These are phyloP conservation scores for Varanus komodoensis DNA, from an alignment of 2,113 vertebrate genomes.

Conservation along the genomic window DNA sequence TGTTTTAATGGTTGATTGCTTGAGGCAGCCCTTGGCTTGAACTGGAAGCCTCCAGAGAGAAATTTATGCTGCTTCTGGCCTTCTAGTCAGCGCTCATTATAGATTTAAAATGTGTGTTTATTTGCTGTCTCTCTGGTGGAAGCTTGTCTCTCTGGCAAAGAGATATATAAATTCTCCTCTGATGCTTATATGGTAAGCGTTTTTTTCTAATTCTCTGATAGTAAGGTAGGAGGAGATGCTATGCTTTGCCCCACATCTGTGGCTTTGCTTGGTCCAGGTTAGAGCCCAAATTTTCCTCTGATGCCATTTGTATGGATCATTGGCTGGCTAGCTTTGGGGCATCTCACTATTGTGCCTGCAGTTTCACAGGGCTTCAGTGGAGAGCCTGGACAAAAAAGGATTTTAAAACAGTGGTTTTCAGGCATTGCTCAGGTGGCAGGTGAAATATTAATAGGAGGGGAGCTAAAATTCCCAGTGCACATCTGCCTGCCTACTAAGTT, in stretches of 20 bases:
- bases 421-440: neutral
- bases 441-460: conserved; percentile 20
- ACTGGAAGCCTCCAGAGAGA: conserved; percentile 73
- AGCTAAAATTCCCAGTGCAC: conserved; percentile 11
- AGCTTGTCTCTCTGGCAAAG: conserved; percentile 57
- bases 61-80: conserved; percentile 69
- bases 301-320: neutral
- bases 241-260: neutral
- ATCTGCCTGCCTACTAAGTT: neutral
- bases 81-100: conserved; percentile 71
- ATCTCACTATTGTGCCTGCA: neutral
- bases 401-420: neutral
- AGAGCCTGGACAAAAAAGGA: neutral
- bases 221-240: neutral
- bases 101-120: conserved; percentile 75
- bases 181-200: conserved; percentile 32
- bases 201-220: neutral
- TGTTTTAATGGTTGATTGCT: conserved; percentile 77
- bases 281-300: neutral
- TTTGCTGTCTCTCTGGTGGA: conserved; percentile 65
- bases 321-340: neutral
- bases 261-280: neutral
- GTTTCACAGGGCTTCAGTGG: neutral
- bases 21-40: conserved; percentile 73
- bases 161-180: conserved; percentile 69